phyloP scores from a whole-genome alignment of 2,797 vertebrate genomes.

The Coracias cyanogaster region DNA sequence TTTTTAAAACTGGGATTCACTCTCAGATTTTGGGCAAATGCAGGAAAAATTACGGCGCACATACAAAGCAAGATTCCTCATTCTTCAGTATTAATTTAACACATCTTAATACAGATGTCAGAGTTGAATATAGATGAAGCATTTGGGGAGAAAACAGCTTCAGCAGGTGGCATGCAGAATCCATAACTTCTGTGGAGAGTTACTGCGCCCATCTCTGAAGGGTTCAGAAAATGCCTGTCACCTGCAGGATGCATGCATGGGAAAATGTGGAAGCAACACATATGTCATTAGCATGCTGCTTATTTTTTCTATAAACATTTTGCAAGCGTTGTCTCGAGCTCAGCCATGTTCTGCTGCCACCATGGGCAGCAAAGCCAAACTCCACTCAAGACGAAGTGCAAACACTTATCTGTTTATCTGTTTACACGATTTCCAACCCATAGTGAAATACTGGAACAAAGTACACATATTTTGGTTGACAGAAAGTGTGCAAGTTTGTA shows the following conservation, averaged over 20 bases:
- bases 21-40: neutral
- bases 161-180: neutral
- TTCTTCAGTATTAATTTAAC: neutral
- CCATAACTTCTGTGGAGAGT: neutral
- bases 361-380: neutral
- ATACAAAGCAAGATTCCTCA: neutral
- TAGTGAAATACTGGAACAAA: neutral
- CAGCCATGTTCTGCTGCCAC: rapidly evolving
- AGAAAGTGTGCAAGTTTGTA: neutral
- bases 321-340: neutral
- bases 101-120: neutral
- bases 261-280: neutral
- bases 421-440: neutral
- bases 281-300: neutral
- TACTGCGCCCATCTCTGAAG: neutral
- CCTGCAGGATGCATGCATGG: neutral
- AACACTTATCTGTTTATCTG: neutral
- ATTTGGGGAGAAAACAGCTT: neutral
- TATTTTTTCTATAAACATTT: neutral
- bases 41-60: rapidly evolving
- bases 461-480: neutral
- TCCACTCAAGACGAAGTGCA: neutral
- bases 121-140: neutral
- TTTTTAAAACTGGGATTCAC: neutral
- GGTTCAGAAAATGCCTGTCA: neutral